phyloP scores from a whole-genome alignment of 2,888 invertebrate genomes.

The Erynnis tages region DNA sequence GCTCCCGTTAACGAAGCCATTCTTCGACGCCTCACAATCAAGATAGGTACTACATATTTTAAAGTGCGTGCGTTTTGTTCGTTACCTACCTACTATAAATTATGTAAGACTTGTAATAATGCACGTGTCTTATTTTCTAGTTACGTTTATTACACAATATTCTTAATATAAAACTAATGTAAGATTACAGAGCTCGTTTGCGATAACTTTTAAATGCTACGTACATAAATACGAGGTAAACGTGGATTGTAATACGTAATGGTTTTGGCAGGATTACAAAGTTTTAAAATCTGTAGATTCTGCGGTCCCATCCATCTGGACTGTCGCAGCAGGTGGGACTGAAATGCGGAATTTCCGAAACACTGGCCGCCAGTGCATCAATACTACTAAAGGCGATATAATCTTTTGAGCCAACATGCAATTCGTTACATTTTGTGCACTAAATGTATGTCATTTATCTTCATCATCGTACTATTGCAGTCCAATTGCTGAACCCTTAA shows the following conservation, averaged over 20 bases:
- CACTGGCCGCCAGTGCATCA: background rate
- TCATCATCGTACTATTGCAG: no score
- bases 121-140: background rate
- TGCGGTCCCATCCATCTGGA: no score
- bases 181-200: background rate
- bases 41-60: background rate
- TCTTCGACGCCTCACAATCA: constrained; percentile 13
- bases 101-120: background rate
- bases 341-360: background rate
- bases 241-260: background rate
- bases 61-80: constrained; percentile 2
- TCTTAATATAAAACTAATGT: background rate
- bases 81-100: background rate
- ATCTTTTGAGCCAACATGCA: no score
- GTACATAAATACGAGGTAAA: background rate
- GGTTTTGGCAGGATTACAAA: background rate
- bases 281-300: background rate
- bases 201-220: background rate
- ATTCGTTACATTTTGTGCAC: no score
- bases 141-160: background rate
- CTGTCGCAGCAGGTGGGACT: background rate
- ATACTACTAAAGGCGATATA: no score
- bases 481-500: no score
- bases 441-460: no score
- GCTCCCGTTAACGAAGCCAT: constrained; percentile 37